phyloP scores from a whole-genome alignment of 2,113 vertebrate genomes.

The Reinhardtius hippoglossoides region DNA sequence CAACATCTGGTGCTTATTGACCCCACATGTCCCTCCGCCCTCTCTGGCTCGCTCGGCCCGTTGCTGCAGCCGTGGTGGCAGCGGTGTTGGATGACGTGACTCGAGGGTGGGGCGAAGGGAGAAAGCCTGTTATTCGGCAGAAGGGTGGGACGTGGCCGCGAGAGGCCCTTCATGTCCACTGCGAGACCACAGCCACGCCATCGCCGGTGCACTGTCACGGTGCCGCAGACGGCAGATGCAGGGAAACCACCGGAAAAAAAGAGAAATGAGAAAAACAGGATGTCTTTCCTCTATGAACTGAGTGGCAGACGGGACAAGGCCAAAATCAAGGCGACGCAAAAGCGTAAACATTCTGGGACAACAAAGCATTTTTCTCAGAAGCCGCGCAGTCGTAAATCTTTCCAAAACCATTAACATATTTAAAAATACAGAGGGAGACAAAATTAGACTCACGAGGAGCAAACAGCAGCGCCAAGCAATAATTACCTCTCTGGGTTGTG shows the following conservation, averaged over 20 bases:
- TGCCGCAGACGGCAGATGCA: conserved; percentile 16
- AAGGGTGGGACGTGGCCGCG: conserved; percentile 59
- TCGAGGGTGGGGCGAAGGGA: conserved; percentile 61
- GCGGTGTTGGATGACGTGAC: conserved; percentile 55
- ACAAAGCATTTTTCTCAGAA: neutral
- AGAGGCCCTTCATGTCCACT: conserved; percentile 55
- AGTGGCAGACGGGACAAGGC: neutral
- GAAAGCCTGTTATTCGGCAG: conserved; percentile 69
- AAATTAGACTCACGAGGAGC: conserved; percentile 16
- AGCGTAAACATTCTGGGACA: conserved; percentile 5
- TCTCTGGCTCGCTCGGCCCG: conserved; percentile 6
- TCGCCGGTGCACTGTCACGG: conserved; percentile 29
- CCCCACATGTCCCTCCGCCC: conserved; percentile 37
- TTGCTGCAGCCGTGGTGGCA: conserved; percentile 37
- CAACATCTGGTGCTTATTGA: conserved; percentile 78
- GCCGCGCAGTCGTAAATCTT: too few species aligned
- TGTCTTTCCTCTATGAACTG: neutral
- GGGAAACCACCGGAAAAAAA: conserved; percentile 36
- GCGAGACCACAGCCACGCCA: conserved; percentile 56
- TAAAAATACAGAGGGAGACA: neutral
- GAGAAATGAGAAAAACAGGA: conserved; percentile 64
- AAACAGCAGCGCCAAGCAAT: conserved; percentile 19
- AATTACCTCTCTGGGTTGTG: conserved; percentile 27
- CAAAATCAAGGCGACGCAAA: conserved; percentile 21
- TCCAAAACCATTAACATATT: neutral